These are phyloP conservation scores for Gallinago paraguaiae DNA, from an alignment of 2,113 vertebrate species.

Conservation along the genomic window DNA sequence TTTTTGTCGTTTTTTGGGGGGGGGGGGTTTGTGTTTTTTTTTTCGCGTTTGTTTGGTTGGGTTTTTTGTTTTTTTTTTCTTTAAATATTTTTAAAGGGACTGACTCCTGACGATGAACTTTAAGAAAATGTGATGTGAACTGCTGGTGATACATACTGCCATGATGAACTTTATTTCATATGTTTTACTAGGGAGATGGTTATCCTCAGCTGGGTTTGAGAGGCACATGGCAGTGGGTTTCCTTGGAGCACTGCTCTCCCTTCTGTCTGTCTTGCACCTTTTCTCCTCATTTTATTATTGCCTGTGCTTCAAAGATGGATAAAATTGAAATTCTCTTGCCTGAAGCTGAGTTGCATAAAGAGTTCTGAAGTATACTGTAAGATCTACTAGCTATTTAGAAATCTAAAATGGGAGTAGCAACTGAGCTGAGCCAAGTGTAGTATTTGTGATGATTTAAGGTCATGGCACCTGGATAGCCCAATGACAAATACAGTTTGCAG, in stretches of 20 bases:
- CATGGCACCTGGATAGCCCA: background rate
- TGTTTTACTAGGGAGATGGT: background rate
- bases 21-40: too few relatives aligned
- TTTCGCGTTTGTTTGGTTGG: background rate
- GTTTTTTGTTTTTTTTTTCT: background rate
- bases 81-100: background rate
- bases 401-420: background rate
- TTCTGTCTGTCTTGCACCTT: background rate
- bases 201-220: background rate
- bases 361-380: background rate
- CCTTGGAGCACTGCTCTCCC: background rate
- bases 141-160: background rate
- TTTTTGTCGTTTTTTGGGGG: background rate
- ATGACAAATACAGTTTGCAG: background rate
- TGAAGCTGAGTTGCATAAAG: background rate
- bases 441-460: background rate
- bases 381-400: background rate
- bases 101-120: background rate
- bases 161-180: background rate
- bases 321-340: background rate
- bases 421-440: background rate
- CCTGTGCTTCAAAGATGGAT: background rate
- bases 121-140: background rate
- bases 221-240: background rate
- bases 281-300: background rate